Evolutionary conservation across 2,113 vertebrate genomes (phyloP), one percentile per base, ranked within the genome.

Genomic region (Rousettus leschenaultii): DNA sequence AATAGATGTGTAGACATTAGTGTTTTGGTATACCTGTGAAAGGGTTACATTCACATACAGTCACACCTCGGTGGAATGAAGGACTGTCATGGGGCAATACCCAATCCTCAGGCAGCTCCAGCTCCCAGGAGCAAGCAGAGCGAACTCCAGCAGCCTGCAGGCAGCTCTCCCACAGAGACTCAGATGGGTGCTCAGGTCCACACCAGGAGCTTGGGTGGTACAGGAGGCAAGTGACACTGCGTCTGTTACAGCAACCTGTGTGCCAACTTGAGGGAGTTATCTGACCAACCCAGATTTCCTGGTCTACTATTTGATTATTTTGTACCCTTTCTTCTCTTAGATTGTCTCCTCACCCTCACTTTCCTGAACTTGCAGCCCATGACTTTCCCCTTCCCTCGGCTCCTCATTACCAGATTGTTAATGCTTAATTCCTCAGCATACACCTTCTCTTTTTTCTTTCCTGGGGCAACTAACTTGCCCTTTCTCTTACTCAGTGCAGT

Each of bases 361-460:
- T 43, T 24, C 22, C 65, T 11, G 7, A 9, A 2, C 18, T n/a
- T 3, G 2, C 22, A 7, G 19, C n/a, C 5, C 1, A 13, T 11
- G 8, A 18, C 8, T 24, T n/a, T 30, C 26, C 6, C 15, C 2
- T 38, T 7, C 30, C 24, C 13, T 73, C 19, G 16, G 12, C 30
- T 10, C 7, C 2, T 48, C 8, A 6, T 33, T 22, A 11, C 38
- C 24, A 63, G 21, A 51, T 12, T 22, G 33, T 48, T 40, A 59
- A 7, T 0, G 22, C 3, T 6, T 5, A 61, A 14, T 68, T 70
- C 40, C 33, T 79, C 48, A 14, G 45, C 13, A 13, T 28, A n/a
- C 4, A 73, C 16, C 28, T 71, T 12, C 35, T 35, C 11, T 28
- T 35, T 77, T 57, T 59, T 40, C 21, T 18, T 51, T 45, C 35